Evolutionary conservation across 2,797 vertebrate genomes (phyloP), one percentile per base, ranked within the genome.

Genomic region (Coranthus polyacanthus): DNA sequence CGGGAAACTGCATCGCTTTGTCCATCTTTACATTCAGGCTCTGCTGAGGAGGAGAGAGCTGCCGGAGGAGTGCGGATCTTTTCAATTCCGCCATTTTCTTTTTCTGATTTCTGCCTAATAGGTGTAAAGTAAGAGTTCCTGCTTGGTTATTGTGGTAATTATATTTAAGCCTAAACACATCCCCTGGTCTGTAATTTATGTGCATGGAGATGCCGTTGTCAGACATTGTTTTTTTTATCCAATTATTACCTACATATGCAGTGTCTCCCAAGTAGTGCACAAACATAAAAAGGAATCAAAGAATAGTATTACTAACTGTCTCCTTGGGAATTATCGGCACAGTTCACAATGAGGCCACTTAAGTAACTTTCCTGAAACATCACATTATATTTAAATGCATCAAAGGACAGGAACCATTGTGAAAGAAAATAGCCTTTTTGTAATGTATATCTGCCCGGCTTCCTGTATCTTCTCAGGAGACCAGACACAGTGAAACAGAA

Each of bases 401-500:
- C 10, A 34, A 56, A 42, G 16, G 6, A 24, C 4, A 68, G 16
- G 24, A 44, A 26, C 26, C 4, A 1, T 17, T n/a, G 37, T 12
- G 16, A 49, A 18, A 57, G 2, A 3, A 18, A 13, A 22, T 8
- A 38, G 1, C 1, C n/a, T 8, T 36, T 13, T 26, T 26, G 32
- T 24, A 34, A 11, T 43, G 4, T 46, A 13, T 51, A 13, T 51
- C 0, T 60, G 1, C 41, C 47, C 42, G 0, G 0, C 53, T 60
- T 21, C 36, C 34, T 5, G 0, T 77, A 44, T 17, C 29, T 69
- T 78, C 38, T 2, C 88, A 98, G 98, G 92, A 95, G 89, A 49
- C 98, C 98, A 0, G 94, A 99, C 74, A 96, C 94, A 0, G 66
- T 97, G 67, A 99, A 99, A 80, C 98, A 99, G 93, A 99, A 96